phyloP scores from a whole-genome alignment of 2,113 vertebrate genomes.

The Gymnogyps californianus region DNA sequence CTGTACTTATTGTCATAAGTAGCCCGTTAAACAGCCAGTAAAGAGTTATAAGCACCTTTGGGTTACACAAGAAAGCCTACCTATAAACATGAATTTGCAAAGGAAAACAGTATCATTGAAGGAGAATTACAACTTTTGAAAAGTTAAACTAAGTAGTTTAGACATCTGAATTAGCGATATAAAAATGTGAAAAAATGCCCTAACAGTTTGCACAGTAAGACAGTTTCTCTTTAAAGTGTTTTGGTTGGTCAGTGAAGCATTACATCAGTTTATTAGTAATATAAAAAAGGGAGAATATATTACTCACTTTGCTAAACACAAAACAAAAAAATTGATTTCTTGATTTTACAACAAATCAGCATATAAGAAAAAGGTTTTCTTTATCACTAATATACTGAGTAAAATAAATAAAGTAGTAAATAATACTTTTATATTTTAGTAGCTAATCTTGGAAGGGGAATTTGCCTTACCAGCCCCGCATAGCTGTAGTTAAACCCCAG shows the following conservation, averaged over 20 bases:
- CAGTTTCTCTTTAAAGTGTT: neutral
- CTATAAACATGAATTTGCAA: neutral
- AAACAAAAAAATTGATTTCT: neutral
- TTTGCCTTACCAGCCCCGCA: constrained; percentile 85
- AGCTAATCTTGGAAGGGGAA: neutral
- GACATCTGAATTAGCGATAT: neutral
- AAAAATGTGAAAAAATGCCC: neutral
- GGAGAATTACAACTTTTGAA: neutral
- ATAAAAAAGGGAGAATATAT: neutral
- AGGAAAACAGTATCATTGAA: neutral
- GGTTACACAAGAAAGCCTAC: neutral
- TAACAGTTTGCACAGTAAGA: neutral
- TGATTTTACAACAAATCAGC: neutral
- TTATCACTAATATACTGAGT: neutral
- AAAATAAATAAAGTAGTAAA: neutral
- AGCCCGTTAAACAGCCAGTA: neutral
- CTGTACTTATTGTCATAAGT: neutral
- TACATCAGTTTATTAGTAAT: neutral
- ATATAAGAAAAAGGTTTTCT: neutral
- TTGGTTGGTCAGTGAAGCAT: neutral
- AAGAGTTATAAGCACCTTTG: neutral
- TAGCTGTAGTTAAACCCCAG: constrained; percentile 93
- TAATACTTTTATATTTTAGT: neutral
- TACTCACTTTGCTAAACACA: neutral
- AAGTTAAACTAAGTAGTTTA: neutral